These are phyloP conservation scores for Polydrusus cervinus DNA, from an alignment of 2,888 invertebrate genomes.

Conservation along the genomic window DNA sequence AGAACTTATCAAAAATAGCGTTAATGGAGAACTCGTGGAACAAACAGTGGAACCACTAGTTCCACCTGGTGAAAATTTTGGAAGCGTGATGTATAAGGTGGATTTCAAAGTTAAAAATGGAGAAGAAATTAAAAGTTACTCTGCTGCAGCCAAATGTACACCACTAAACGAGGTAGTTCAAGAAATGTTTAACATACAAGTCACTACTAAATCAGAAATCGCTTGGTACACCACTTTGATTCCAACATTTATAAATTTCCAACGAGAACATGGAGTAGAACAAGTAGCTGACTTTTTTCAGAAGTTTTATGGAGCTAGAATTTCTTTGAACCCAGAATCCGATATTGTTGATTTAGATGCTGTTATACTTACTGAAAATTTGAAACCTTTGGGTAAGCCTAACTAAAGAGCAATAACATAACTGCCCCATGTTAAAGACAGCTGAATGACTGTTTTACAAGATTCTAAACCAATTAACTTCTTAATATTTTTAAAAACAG, in stretches of 20 bases:
- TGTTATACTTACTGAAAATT: slow-evolving; percentile 73
- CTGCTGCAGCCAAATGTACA: slow-evolving; percentile 31
- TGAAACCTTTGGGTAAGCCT: slow-evolving; percentile 65
- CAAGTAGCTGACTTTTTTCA: slow-evolving; percentile 68
- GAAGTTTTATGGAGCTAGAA: slow-evolving; percentile 60
- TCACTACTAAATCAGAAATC: slow-evolving; percentile 73
- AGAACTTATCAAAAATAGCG: slow-evolving; percentile 27
- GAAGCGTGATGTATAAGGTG: slow-evolving; percentile 41
- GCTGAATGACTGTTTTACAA: no score
- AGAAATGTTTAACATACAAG: slow-evolving; percentile 71
- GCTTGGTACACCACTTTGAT: slow-evolving; percentile 71
- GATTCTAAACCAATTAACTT: no score
- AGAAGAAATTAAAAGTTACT: slow-evolving; percentile 24
- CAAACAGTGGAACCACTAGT: slow-evolving; percentile 25
- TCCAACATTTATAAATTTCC: slow-evolving; percentile 70
- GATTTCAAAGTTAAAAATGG: slow-evolving; percentile 37
- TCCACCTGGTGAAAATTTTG: slow-evolving; percentile 43
- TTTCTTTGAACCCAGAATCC: slow-evolving; percentile 55
- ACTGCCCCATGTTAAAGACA: no score
- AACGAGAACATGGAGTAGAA: slow-evolving; percentile 68
- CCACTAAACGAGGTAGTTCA: slow-evolving; percentile 56
- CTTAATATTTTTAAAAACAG: no score
- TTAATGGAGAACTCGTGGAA: slow-evolving; percentile 34
- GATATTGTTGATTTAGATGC: slow-evolving; percentile 72
- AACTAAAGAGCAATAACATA: background rate